Evolutionary conservation across 2,888 invertebrate species (phyloP).

Genomic region (Acheta domesticus): DNA sequence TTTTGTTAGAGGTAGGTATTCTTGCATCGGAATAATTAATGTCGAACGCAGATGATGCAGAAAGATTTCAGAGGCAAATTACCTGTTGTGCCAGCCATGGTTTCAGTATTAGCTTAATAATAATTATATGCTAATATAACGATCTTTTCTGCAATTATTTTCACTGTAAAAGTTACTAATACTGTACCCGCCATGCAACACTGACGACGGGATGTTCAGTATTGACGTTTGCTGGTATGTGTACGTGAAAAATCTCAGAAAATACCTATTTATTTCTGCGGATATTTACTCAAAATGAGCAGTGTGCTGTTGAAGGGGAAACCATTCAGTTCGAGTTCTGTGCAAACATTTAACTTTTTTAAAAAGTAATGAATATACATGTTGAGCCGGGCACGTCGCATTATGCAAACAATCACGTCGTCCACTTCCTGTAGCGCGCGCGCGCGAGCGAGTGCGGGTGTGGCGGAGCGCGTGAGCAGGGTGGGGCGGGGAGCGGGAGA

Average conservation of each 20-base stretch:
- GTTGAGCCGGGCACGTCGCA: background rate
- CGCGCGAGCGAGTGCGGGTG: background rate
- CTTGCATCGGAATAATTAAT: background rate
- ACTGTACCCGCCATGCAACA: no score
- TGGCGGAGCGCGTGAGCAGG: background rate
- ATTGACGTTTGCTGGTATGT: no score
- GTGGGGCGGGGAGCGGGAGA: background rate
- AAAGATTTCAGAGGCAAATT: no score
- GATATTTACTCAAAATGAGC: background rate
- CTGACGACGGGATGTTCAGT: no score
- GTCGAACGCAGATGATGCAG: background rate
- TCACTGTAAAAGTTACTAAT: no score
- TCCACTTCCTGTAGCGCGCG: background rate
- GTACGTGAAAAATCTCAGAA: background rate
- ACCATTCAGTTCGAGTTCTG: slow-evolving; percentile 1
- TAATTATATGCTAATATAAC: no score
- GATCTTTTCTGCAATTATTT: no score
- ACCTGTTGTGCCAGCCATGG: no score
- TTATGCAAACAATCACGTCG: slow-evolving; percentile 9
- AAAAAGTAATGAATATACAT: slow-evolving; percentile 2
- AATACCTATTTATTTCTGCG: background rate
- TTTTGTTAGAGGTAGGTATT: background rate
- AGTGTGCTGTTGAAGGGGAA: background rate
- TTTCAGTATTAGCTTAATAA: no score
- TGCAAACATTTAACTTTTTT: slow-evolving; percentile 11